Evolutionary conservation across 2,888 invertebrate genomes (phyloP), one percentile per base, ranked within the genome.

Genomic region (Drosophila fulvimacula): DNA sequence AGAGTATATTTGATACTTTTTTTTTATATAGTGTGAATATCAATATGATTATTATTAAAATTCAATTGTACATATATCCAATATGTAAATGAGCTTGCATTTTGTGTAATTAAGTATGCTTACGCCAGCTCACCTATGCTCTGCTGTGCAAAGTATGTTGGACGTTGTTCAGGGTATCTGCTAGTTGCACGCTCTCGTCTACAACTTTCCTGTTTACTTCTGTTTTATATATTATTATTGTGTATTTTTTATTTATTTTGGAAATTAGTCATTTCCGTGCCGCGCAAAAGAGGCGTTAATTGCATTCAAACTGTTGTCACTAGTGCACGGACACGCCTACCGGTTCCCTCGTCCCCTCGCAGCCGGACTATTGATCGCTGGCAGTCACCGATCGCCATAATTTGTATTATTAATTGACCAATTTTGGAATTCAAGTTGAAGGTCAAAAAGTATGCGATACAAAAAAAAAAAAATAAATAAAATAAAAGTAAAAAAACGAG

Each of bases 381-480:
- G 36, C 64, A 67, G 53, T 27, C 51, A 30, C 68, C 76, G 77
- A 82, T 81, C 85, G 74, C 78, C 76, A 76, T 89, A 87, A 83
- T 83, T 81, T 87, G 84, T 65, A 67, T 79, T 87, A 89, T 83
- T 83, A 83, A 83, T 89, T 83, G 83, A 67, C 84, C 90, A 85
- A 80, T 85, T 85, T 89, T 85, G 30, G 72, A 82, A 88, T 88
- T 85, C 88, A 85, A 85, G 85, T 85, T 89, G 90, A 85, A 89
- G 85, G 85, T 68, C 81, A 69, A 69, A 77, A 75, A 81, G 75
- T 78, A 78, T 81, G 42, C 72, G 73, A 59, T 21, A 63, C 58
- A 63, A 19, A 57, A 49, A 65, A 34, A 5, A 5, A 46, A 44
- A 63, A 19, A 57, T 46, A 65, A 34, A 5, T 3, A 46, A 44